phyloP scores from a whole-genome alignment of 1,140 invertebrate species.

The Mamestra configurata region DNA sequence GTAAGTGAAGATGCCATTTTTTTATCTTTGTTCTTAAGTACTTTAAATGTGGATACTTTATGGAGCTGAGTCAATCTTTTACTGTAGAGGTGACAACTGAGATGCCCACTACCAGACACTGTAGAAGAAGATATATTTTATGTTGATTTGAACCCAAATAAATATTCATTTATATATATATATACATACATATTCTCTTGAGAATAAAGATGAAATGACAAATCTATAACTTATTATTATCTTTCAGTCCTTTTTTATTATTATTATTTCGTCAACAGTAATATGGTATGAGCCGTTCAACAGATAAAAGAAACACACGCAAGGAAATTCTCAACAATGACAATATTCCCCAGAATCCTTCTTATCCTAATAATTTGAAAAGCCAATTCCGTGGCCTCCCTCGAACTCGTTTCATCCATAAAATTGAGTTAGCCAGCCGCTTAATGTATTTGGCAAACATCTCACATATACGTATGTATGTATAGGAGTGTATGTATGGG shows the following conservation, averaged over 20 bases:
- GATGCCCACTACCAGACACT: too few species aligned
- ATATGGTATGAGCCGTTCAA: neutral
- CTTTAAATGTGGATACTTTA: too few species aligned
- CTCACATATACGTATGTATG: conserved; percentile 13
- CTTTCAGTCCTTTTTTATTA: neutral
- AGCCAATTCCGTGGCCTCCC: conserved; percentile 49
- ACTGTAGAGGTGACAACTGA: too few species aligned
- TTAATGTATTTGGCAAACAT: conserved; percentile 53
- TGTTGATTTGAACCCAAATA: too few species aligned
- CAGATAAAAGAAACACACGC: conserved; percentile 1
- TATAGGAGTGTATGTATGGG: neutral
- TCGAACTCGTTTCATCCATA: conserved; percentile 50
- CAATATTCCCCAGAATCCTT: conserved; percentile 46
- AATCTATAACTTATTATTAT: neutral
- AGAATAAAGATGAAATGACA: neutral
- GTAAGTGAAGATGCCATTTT: too few species aligned
- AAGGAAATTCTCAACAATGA: conserved; percentile 37
- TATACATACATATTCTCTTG: too few species aligned
- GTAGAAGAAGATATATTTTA: too few species aligned
- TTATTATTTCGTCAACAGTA: neutral
- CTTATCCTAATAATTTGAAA: conserved; percentile 50
- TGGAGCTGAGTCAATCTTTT: too few species aligned
- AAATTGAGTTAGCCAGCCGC: conserved; percentile 54
- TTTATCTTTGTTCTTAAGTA: too few species aligned
- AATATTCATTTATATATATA: too few species aligned